Evolutionary conservation across 2,888 invertebrate species (phyloP).

Genomic region (Hecatera dysodea): DNA sequence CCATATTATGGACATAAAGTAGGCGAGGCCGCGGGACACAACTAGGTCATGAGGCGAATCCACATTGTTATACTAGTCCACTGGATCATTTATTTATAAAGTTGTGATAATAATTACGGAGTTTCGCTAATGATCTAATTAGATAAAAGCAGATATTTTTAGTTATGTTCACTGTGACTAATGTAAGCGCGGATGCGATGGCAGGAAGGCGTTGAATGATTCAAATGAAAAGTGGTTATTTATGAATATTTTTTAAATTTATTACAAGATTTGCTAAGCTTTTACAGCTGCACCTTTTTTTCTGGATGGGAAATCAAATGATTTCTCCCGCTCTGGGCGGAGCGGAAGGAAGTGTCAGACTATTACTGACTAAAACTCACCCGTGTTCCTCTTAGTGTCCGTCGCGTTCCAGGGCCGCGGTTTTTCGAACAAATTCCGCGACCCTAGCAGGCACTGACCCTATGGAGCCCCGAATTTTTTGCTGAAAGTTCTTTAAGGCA

Average conservation of each 20-base stretch:
- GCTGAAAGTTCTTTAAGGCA: too few species aligned
- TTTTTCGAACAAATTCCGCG: too few species aligned
- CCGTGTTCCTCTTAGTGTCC: too few species aligned
- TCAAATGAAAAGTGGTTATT: constrained; percentile 5
- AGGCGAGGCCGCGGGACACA: constrained; percentile 38
- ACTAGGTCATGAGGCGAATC: constrained; percentile 49
- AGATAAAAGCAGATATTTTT: constrained; percentile 50
- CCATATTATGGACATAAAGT: constrained; percentile 47
- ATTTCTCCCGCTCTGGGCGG: too few species aligned
- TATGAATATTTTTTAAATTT: constrained; percentile 1
- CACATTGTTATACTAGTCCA: constrained; percentile 18
- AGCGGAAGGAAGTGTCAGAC: too few species aligned
- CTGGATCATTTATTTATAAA: constrained; percentile 24
- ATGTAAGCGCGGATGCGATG: constrained; percentile 14
- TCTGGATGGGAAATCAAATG: too few species aligned
- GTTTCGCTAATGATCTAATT: constrained; percentile 52
- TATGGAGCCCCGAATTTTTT: too few species aligned
- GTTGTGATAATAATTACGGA: constrained; percentile 20
- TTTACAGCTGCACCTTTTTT: constrained; percentile 1
- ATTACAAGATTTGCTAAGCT: neutral
- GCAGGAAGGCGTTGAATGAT: constrained; percentile 8
- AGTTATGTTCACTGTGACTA: constrained; percentile 31
- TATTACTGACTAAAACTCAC: too few species aligned
- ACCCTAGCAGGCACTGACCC: too few species aligned
- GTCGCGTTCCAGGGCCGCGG: too few species aligned